Conservation (phyloP, 2,797 vertebrate genomes). For the Malurus splendens region DNA sequence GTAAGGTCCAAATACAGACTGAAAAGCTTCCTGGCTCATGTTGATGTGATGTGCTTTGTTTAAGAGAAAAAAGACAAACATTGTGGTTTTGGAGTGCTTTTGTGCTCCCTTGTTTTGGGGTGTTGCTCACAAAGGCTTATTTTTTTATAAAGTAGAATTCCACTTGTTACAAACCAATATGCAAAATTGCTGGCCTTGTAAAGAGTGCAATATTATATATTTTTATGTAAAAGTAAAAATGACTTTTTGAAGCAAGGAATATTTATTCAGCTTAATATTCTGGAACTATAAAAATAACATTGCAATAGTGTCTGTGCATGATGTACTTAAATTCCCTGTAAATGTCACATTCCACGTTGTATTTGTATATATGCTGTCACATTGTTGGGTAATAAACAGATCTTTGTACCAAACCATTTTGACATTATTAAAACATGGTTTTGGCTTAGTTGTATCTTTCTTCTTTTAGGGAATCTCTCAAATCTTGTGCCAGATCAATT, state of each 20-base stretch:
- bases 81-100: conserved; percentile 43
- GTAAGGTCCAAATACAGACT: conserved; percentile 1
- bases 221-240: conserved; percentile 71
- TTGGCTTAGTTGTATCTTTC: not conserved
- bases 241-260: conserved; percentile 58
- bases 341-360: conserved; percentile 39
- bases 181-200: conserved; percentile 69
- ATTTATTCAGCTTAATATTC: conserved; percentile 72
- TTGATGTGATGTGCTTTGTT: conserved; percentile 59
- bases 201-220: conserved; percentile 77
- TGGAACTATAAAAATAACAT: conserved; percentile 50
- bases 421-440: not conserved
- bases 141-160: conserved; percentile 58
- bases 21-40: conserved; percentile 39
- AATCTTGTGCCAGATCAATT: not conserved
- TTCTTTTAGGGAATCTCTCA: not conserved
- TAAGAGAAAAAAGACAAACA: conserved; percentile 29
- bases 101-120: conserved; percentile 30
- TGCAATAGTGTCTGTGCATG: conserved; percentile 58
- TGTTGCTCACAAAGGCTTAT: conserved; percentile 60
- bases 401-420: conserved; percentile 45
- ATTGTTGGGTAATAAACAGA: conserved; percentile 65
- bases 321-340: conserved; percentile 51
- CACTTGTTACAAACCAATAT: conserved; percentile 66
- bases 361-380: conserved; percentile 60